Evolutionary conservation across 2,888 invertebrate species (phyloP), one percentile per base, ranked within the genome.

Genomic region (Ptilodon capucinus): DNA sequence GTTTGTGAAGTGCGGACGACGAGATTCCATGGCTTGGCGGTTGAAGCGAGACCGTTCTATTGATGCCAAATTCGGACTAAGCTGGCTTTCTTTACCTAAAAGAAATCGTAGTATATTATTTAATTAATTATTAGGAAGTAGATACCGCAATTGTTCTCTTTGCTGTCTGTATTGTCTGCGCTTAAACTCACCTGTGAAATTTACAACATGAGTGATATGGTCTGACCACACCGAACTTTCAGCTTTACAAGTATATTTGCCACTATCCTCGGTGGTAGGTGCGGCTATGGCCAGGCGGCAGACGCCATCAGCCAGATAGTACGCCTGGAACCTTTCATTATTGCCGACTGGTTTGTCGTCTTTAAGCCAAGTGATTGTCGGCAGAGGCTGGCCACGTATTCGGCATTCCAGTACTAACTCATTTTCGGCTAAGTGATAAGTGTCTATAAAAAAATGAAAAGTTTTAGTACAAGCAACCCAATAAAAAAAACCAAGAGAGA

Each of bases 351-450:
- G 82, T 41, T 87, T 88, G 32, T 93, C 94, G 62, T 96, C 94
- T 76, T 95, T 96, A 56, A 94, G 80, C 97, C 97, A 97, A 28
- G 93, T 93, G 49, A 97, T 93, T 0, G 89, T 92, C 0, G 96
- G 95, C 3, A 92, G 86, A 11, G 96, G 95, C 64, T 95, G 93
- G 17, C 95, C 95, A 48, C 95, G 93, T 39, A 97, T 94, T 42
- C 95, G 93, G 71, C 97, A 97, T 81, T 97, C 96, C 57, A 97
- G 84, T 18, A 94, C 92, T 43, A 97, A 79, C 75, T 96, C 95
- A 76, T 96, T 94, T 69, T 94, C 95, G 34, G 93, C 91, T 41
- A 93, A 88, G 71, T 94, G 94, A 79, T 95, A 97, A 9, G 92
- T 92, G 80, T 97, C 96, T 94, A 83, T 40, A 18, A 14, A 40